phyloP scores from a whole-genome alignment of 2,797 vertebrate species.

The Lateolabrax maculatus region DNA sequence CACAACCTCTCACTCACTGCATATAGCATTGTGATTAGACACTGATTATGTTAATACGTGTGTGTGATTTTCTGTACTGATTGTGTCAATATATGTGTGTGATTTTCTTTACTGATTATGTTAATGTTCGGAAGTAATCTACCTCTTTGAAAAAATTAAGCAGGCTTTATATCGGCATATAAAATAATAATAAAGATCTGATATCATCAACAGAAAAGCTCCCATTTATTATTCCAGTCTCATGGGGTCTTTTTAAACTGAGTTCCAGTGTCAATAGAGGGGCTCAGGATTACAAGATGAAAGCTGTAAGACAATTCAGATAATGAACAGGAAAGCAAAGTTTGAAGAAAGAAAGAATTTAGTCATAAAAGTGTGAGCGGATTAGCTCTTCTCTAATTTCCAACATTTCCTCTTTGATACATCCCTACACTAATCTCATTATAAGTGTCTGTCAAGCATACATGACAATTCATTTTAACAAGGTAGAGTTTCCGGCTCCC shows the following conservation, averaged over 20 bases:
- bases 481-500: conserved; percentile 71
- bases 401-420: conserved; percentile 78
- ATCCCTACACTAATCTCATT: conserved; percentile 82
- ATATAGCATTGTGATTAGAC: conserved; percentile 34
- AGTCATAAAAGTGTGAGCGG: conserved; percentile 70
- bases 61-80: conserved; percentile 48
- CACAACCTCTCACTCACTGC: conserved; percentile 15
- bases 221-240: conserved; percentile 43
- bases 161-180: conserved; percentile 26
- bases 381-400: conserved; percentile 77
- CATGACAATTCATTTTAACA: conserved; percentile 82
- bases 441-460: conserved; percentile 82
- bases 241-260: conserved; percentile 41
- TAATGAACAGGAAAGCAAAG: conserved; percentile 72
- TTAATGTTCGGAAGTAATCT: conserved; percentile 41
- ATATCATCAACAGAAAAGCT: conserved; percentile 42
- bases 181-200: conserved; percentile 43
- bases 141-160: background rate
- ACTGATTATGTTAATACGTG: conserved; percentile 40
- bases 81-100: conserved; percentile 41
- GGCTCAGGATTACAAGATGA: conserved; percentile 64
- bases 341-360: conserved; percentile 66
- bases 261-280: conserved; percentile 41
- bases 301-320: conserved; percentile 65
- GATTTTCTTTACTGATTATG: conserved; percentile 49